These are phyloP conservation scores for Cricetomys ansorgei DNA, from an alignment of 2,113 vertebrate species.

Conservation along the genomic window DNA sequence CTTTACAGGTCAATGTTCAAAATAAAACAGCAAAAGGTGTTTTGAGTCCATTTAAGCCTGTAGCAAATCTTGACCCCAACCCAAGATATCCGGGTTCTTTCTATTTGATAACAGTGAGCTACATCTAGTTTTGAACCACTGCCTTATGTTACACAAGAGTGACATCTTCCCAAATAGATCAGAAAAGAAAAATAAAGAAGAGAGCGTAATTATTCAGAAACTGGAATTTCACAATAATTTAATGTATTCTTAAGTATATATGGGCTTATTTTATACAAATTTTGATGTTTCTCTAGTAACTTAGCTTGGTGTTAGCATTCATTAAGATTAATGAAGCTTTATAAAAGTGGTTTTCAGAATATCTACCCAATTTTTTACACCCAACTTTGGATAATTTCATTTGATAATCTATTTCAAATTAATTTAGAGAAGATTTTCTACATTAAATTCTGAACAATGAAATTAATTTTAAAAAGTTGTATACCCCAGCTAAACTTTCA, in stretches of 20 bases:
- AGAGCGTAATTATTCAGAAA: conserved; percentile 2
- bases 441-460: conserved; percentile 44
- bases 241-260: neutral
- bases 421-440: conserved; percentile 39
- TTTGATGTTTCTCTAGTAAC: conserved; percentile 40
- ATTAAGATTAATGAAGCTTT: conserved; percentile 36
- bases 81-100: neutral
- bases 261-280: conserved; percentile 45
- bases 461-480: conserved; percentile 55
- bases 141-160: neutral
- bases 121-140: neutral
- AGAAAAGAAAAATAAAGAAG: conserved; percentile 37
- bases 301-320: neutral
- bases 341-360: neutral
- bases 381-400: neutral
- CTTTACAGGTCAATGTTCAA: neutral
- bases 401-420: conserved; percentile 52
- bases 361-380: neutral
- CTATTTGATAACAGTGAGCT: neutral
- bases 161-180: conserved; percentile 12
- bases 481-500: conserved; percentile 29
- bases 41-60: neutral
- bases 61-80: neutral
- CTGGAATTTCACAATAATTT: neutral
- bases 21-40: conserved; percentile 10